These are phyloP conservation scores for Bedellia somnulentella DNA, from an alignment of 2,888 invertebrate species.

Conservation along the genomic window DNA sequence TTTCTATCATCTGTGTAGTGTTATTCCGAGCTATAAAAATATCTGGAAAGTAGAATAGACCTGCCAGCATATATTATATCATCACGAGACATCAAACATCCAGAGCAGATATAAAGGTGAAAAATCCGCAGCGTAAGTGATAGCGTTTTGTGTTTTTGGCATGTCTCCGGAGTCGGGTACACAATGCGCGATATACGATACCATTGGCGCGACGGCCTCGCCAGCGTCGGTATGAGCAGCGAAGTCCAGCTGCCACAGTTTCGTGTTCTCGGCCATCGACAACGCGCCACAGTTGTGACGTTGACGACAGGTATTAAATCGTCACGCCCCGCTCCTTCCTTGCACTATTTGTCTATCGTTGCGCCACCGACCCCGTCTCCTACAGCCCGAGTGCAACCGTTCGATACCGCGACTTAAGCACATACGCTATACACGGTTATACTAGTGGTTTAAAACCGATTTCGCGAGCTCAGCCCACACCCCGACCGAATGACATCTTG, in stretches of 20 bases:
- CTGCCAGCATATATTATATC: too few species aligned
- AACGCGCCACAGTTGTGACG: slow-evolving; percentile 91
- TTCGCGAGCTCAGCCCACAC: slow-evolving; percentile 41
- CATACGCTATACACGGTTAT: slow-evolving; percentile 47
- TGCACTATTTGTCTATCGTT: slow-evolving; percentile 38
- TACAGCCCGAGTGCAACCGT: slow-evolving; percentile 50
- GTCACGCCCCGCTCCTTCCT: slow-evolving; percentile 34
- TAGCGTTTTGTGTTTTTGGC: slow-evolving; percentile 62
- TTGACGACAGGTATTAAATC: slow-evolving; percentile 89
- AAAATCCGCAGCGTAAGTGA: slow-evolving; percentile 56
- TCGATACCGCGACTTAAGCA: slow-evolving; percentile 47
- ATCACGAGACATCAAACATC: too few species aligned
- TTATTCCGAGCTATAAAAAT: slow-evolving; percentile 16
- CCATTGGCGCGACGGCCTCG: slow-evolving; percentile 91
- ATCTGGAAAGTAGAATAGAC: too few species aligned
- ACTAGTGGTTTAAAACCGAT: slow-evolving; percentile 36
- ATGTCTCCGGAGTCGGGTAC: slow-evolving; percentile 85
- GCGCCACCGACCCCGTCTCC: slow-evolving; percentile 52
- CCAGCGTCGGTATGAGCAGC: slow-evolving; percentile 93
- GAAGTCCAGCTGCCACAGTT: slow-evolving; percentile 97
- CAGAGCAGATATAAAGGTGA: too few species aligned
- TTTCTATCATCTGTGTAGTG: slow-evolving; percentile 39
- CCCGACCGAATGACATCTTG: slow-evolving; percentile 50
- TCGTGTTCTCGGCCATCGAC: slow-evolving; percentile 94
- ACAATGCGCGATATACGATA: slow-evolving; percentile 97